These are phyloP conservation scores for Chroicocephalus ridibundus DNA, from an alignment of 2,113 vertebrate genomes.

Conservation along the genomic window DNA sequence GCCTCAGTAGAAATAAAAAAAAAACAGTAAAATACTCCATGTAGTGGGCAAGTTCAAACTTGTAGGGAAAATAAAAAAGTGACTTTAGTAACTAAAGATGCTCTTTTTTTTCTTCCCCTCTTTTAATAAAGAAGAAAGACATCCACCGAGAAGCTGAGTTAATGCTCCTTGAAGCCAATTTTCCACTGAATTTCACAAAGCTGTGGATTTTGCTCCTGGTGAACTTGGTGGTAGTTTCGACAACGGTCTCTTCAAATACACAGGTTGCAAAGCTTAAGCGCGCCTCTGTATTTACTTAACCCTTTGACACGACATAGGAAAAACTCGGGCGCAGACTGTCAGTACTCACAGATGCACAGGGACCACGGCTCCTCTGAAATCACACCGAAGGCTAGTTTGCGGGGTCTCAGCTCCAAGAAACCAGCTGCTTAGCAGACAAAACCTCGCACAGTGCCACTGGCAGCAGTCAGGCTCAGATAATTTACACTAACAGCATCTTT, in stretches of 20 bases:
- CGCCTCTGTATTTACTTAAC: neutral
- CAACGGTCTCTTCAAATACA: neutral
- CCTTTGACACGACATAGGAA: neutral
- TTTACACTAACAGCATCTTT: neutral
- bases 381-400: neutral
- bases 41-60: neutral
- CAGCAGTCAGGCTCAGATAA: neutral
- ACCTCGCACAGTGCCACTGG: neutral
- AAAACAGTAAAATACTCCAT: neutral
- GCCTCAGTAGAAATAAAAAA: neutral
- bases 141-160: constrained; percentile 20
- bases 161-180: constrained; percentile 55
- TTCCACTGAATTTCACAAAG: constrained; percentile 61
- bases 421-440: neutral
- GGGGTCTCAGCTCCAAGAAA: neutral
- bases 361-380: neutral
- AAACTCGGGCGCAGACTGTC: accelerated
- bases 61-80: neutral
- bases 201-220: constrained; percentile 13
- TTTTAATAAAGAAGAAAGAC: neutral
- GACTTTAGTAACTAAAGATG: neutral
- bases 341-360: neutral
- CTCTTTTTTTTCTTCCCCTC: neutral
- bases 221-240: constrained; percentile 3
- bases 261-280: neutral